A percentile compares a stretch with the other conserved stretches of the same genome.
These are phyloP conservation scores for Spea bombifrons DNA, from an alignment of 2,113 vertebrate genomes.

Conservation along the genomic window DNA sequence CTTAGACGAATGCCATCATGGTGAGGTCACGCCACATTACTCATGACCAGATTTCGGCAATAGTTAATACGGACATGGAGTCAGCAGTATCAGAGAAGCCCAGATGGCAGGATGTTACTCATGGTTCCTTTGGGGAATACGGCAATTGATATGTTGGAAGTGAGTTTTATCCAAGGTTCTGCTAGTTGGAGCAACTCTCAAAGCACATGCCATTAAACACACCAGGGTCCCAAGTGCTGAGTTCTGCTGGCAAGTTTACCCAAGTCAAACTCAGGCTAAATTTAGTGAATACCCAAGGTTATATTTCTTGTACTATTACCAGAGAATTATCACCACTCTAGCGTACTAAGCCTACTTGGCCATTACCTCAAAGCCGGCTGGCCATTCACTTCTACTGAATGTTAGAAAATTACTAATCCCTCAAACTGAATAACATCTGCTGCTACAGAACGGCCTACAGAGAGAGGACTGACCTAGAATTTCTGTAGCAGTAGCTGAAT, in stretches of 20 bases:
- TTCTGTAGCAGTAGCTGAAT: too few relatives aligned
- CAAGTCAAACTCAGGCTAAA: background rate
- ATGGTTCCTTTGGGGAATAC: background rate
- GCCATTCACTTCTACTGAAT: too few relatives aligned
- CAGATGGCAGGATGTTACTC: constrained; percentile 2
- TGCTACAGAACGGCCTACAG: too few relatives aligned
- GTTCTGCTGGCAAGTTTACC: background rate
- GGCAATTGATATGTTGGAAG: background rate
- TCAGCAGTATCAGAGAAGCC: background rate
- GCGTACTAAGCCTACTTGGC: background rate
- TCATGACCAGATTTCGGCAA: background rate
- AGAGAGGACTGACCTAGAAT: too few relatives aligned
- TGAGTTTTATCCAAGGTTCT: background rate
- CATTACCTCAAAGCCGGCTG: too few relatives aligned
- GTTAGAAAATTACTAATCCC: too few relatives aligned
- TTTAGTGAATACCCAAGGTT: background rate
- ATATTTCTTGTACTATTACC: background rate
- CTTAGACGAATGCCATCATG: background rate
- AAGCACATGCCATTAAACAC: background rate
- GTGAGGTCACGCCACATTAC: background rate
- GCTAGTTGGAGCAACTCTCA: background rate
- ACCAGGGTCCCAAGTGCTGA: background rate
- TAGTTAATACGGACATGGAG: background rate
- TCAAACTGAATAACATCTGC: too few relatives aligned
- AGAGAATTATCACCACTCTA: background rate